Evolutionary conservation across 2,113 vertebrate species (phyloP).

Genomic region (Ifrita kowaldi): DNA sequence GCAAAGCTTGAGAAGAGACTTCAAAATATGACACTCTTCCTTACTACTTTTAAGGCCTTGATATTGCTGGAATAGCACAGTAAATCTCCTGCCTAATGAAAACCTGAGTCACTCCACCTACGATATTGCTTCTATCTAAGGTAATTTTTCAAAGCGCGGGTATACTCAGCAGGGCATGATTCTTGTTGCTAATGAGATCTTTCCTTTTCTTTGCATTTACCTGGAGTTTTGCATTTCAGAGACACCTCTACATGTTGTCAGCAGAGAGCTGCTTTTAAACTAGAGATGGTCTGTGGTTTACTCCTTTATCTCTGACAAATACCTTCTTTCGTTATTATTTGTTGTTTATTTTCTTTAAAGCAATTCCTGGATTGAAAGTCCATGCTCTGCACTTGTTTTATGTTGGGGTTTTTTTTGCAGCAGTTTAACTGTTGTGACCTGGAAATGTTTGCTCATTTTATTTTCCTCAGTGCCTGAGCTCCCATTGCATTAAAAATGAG

Average conservation of each 20-base stretch:
- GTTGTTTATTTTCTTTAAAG: neutral
- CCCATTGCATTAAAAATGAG: neutral
- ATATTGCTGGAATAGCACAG: neutral
- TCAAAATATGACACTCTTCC: neutral
- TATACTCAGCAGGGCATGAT: neutral
- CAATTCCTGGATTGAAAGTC: neutral
- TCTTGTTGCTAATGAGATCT: neutral
- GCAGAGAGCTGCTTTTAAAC: neutral
- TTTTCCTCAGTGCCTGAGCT: neutral
- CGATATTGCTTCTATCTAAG: neutral
- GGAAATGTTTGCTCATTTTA: neutral
- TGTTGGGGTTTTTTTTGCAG: neutral
- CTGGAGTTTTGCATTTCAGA: neutral
- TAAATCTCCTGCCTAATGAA: neutral
- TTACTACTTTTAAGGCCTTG: neutral
- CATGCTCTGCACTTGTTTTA: neutral
- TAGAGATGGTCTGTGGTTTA: neutral
- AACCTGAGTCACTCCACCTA: neutral
- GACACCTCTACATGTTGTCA: neutral
- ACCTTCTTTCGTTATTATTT: neutral
- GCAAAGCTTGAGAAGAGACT: neutral
- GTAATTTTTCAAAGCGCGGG: neutral
- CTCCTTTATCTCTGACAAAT: neutral
- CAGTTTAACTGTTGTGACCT: neutral
- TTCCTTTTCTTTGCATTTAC: neutral